phyloP scores from a whole-genome alignment of 1,140 invertebrate genomes.

The Drosophila repleta region DNA sequence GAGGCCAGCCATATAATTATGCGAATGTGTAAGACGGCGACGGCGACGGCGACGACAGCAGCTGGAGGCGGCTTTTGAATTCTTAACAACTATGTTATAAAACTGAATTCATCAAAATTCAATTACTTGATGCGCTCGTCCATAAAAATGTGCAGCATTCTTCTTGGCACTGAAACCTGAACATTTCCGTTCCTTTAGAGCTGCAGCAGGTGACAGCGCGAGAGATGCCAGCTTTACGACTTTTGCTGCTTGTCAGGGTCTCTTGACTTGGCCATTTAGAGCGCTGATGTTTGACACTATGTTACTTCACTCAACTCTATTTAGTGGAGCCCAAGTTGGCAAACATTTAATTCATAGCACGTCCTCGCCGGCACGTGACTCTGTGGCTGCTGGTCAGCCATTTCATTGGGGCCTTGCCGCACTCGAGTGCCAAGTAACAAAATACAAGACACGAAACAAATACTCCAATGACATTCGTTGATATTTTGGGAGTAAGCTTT shows the following conservation, averaged over 20 bases:
- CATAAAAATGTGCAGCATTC: slow-evolving; percentile 50
- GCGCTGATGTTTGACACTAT: slow-evolving; percentile 23
- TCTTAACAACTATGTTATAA: slow-evolving; percentile 62
- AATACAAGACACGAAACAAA: not conserved
- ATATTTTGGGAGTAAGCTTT: not conserved
- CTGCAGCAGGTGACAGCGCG: slow-evolving; percentile 14
- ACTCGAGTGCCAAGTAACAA: slow-evolving; percentile 39
- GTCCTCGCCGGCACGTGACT: slow-evolving; percentile 51
- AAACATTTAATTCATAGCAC: slow-evolving; percentile 35
- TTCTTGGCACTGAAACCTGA: slow-evolving; percentile 5
- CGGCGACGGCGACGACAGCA: slow-evolving; percentile 6
- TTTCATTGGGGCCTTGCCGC: slow-evolving; percentile 17
- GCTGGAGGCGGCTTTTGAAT: slow-evolving; percentile 58
- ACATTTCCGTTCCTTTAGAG: slow-evolving; percentile 10
- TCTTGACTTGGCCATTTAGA: slow-evolving; percentile 28
- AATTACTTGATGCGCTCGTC: slow-evolving; percentile 53
- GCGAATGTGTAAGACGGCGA: slow-evolving; percentile 44
- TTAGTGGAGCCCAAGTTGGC: slow-evolving; percentile 25
- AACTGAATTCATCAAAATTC: slow-evolving; percentile 71
- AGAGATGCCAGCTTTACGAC: slow-evolving; percentile 39
- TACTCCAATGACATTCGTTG: slow-evolving; percentile 13
- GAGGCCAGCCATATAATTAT: slow-evolving; percentile 70
- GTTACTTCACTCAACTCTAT: slow-evolving; percentile 16
- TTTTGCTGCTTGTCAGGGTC: slow-evolving; percentile 4
- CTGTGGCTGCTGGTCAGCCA: slow-evolving; percentile 32